These are phyloP conservation scores for Zygothrica quintamaculata DNA, from an alignment of 2,888 invertebrate genomes.

Conservation along the genomic window DNA sequence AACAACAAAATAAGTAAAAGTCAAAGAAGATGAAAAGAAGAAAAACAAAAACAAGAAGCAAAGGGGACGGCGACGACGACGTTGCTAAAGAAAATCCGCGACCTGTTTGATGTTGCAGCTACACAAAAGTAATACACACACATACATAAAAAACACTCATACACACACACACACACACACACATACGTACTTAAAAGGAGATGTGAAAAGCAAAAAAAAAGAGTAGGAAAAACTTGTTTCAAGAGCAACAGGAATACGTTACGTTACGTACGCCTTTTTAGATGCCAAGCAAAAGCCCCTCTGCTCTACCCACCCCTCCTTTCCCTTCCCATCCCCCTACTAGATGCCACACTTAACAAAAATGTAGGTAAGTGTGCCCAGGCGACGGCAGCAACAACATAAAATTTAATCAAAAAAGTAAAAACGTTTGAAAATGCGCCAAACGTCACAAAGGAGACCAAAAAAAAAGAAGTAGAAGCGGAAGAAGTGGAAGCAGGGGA, in stretches of 20 bases:
- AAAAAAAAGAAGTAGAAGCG: slow-evolving; percentile 3
- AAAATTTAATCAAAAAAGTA: slow-evolving; percentile 70
- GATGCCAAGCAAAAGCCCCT: no score
- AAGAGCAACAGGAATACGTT: slow-evolving; percentile 41
- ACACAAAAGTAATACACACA: slow-evolving; percentile 26
- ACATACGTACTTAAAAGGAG: slow-evolving; percentile 56
- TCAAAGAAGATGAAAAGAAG: slow-evolving; percentile 46
- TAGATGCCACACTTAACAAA: slow-evolving; percentile 10
- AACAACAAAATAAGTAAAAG: slow-evolving; percentile 74
- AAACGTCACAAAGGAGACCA: slow-evolving; percentile 52
- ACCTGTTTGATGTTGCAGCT: slow-evolving; percentile 68
- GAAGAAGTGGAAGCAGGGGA: slow-evolving; percentile 9
- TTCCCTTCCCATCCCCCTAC: slow-evolving; percentile 14
- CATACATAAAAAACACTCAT: slow-evolving; percentile 33
- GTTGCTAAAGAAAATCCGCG: slow-evolving; percentile 73
- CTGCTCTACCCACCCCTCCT: background rate
- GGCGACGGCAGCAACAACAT: slow-evolving; percentile 49
- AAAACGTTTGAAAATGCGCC: slow-evolving; percentile 74
- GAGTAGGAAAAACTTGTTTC: slow-evolving; percentile 75
- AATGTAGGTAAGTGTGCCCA: slow-evolving; percentile 45
- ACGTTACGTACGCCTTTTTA: slow-evolving; percentile 9
- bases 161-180: slow-evolving; percentile 29
- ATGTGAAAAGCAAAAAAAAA: slow-evolving; percentile 78
- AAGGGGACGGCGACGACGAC: slow-evolving; percentile 43
- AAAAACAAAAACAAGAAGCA: slow-evolving; percentile 35